A percentile compares a stretch with the other conserved stretches of the same genome.
phyloP scores from a whole-genome alignment of 2,113 vertebrate species.

The Oxyruncus cristatus region DNA sequence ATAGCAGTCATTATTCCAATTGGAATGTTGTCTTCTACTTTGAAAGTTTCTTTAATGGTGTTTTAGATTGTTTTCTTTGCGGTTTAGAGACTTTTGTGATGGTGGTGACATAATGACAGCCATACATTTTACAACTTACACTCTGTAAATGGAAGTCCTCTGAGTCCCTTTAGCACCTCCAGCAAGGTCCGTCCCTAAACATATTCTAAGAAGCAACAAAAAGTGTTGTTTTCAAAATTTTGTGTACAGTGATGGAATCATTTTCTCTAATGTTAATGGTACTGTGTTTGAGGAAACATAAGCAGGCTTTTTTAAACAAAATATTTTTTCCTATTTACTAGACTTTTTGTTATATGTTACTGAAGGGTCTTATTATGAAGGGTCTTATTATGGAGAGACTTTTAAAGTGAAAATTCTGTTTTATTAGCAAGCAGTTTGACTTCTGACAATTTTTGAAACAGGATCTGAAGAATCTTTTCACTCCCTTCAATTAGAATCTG shows the following conservation, averaged over 20 bases:
- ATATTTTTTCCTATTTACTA: neutral
- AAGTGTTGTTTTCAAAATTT: neutral
- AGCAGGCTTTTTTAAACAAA: neutral
- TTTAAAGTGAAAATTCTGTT: neutral
- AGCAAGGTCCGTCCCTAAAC: neutral
- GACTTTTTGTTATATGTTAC: neutral
- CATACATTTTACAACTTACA: neutral
- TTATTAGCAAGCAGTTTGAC: neutral
- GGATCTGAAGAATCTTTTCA: slow-evolving; percentile 76
- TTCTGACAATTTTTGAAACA: neutral
- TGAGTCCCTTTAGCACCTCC: neutral
- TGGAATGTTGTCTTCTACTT: neutral
- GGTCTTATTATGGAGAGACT: neutral
- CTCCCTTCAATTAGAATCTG: slow-evolving; percentile 68
- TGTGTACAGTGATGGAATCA: neutral
- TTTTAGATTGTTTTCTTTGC: neutral
- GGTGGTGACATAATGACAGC: neutral
- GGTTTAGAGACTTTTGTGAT: neutral
- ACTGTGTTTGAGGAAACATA: neutral
- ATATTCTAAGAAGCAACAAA: neutral
- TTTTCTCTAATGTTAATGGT: neutral
- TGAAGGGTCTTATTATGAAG: neutral
- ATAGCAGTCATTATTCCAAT: neutral
- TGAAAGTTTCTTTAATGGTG: neutral
- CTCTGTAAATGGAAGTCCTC: neutral